phyloP scores from a whole-genome alignment of 2,888 invertebrate genomes.

The Crioceris asparagi region DNA sequence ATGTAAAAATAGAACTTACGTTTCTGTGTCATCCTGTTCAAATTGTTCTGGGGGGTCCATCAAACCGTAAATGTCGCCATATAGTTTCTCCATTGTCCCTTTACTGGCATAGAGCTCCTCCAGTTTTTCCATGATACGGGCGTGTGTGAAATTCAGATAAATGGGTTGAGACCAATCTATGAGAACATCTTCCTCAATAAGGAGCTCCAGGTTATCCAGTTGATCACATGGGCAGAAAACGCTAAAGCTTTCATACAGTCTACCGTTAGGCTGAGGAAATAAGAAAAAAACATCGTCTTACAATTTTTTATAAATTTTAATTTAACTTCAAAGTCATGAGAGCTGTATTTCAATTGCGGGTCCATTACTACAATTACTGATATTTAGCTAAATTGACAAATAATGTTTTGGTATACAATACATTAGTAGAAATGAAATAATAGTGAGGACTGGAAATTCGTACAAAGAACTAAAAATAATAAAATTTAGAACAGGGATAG shows the following conservation, averaged over 20 bases:
- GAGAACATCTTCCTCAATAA: slow-evolving; percentile 65
- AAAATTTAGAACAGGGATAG: no score
- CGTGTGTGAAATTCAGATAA: slow-evolving; percentile 80
- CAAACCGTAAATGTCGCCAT: slow-evolving; percentile 71
- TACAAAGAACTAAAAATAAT: no score
- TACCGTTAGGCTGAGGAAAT: slow-evolving; percentile 60
- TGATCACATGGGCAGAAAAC: slow-evolving; percentile 74
- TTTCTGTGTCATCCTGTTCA: slow-evolving; percentile 42
- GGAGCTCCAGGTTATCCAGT: slow-evolving; percentile 58
- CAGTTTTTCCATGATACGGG: slow-evolving; percentile 66
- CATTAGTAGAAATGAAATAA: no score
- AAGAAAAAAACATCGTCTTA: not conserved
- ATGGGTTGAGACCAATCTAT: slow-evolving; percentile 71
- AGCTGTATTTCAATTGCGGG: no score
- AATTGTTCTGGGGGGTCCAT: slow-evolving; percentile 47
- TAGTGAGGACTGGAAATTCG: no score
- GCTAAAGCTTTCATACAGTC: slow-evolving; percentile 73
- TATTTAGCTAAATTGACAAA: no score
- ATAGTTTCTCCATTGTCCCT: slow-evolving; percentile 60
- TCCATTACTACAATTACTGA: no score
- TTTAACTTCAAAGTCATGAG: no score
- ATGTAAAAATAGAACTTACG: no score
- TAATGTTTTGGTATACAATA: no score
- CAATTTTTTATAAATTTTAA: not conserved
- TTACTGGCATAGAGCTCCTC: slow-evolving; percentile 55